These are phyloP conservation scores for Eurystomus gularis DNA, from an alignment of 2,113 vertebrate species.

Conservation along the genomic window DNA sequence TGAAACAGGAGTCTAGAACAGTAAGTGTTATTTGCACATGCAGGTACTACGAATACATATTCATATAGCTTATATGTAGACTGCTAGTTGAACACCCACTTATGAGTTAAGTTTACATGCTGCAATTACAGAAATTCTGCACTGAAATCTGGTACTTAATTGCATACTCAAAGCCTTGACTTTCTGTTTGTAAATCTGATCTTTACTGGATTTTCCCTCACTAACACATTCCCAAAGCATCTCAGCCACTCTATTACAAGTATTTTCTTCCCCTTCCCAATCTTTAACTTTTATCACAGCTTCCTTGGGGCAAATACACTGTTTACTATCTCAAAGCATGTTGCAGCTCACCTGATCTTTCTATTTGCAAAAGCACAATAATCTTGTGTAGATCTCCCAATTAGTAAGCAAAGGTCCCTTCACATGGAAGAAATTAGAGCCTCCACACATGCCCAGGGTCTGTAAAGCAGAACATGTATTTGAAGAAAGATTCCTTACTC, in stretches of 20 bases:
- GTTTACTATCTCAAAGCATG: neutral
- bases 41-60: neutral
- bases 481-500: neutral
- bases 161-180: neutral
- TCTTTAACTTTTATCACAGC: neutral
- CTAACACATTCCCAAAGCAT: neutral
- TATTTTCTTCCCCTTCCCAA: neutral
- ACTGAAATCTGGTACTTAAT: neutral
- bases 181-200: slow-evolving; percentile 5
- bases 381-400: neutral
- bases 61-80: neutral
- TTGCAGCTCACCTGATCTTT: neutral
- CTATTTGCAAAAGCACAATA: neutral
- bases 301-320: neutral
- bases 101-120: neutral
- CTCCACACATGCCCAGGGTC: neutral
- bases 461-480: neutral
- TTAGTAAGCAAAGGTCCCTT: neutral
- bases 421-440: neutral
- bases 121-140: neutral
- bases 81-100: neutral
- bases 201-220: neutral
- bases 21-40: neutral
- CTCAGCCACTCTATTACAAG: neutral
- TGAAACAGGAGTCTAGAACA: neutral